Percentiles rank a stretch among this genome's conserved stretches.
phyloP scores from a whole-genome alignment of 2,888 invertebrate species.

The Tetropium fuscum region DNA sequence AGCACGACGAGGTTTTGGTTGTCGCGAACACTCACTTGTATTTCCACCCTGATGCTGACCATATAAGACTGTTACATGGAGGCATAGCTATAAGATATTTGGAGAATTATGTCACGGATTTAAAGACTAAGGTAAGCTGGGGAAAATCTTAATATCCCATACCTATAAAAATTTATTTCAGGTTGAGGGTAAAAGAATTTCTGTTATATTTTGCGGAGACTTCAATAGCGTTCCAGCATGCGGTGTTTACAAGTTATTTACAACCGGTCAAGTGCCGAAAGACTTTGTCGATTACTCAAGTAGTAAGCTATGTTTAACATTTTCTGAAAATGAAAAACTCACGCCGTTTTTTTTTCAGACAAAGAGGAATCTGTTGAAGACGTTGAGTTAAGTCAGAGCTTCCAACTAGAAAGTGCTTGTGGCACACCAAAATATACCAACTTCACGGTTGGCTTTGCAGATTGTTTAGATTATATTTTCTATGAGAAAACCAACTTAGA shows the following conservation, averaged over 20 bases:
- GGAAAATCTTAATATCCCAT: no score
- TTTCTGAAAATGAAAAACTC: no score
- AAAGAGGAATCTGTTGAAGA: constrained; percentile 73
- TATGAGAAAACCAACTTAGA: constrained; percentile 75
- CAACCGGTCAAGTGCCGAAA: constrained; percentile 74
- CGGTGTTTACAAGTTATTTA: constrained; percentile 86
- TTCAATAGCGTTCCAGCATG: constrained; percentile 91
- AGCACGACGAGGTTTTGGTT: constrained; percentile 69
- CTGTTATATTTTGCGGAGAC: constrained; percentile 89
- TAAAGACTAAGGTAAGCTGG: constrained; percentile 61
- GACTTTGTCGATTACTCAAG: constrained; percentile 82
- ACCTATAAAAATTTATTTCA: constrained; percentile 49
- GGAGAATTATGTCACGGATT: constrained; percentile 68
- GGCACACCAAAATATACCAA: constrained; percentile 90
- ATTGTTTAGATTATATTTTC: constrained; percentile 93
- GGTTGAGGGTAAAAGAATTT: constrained; percentile 67
- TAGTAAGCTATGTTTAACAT: constrained; percentile 70
- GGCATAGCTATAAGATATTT: constrained; percentile 80
- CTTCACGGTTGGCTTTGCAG: constrained; percentile 85
- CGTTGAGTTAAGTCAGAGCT: constrained; percentile 75
- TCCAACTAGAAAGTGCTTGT: constrained; percentile 82
- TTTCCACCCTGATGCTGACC: constrained; percentile 92
- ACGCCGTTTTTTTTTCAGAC: constrained; percentile 67
- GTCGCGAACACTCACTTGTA: constrained; percentile 92
- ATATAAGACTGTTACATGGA: constrained; percentile 88